Evolutionary conservation across 2,113 vertebrate species (phyloP).

Genomic region (Helogale parvula): DNA sequence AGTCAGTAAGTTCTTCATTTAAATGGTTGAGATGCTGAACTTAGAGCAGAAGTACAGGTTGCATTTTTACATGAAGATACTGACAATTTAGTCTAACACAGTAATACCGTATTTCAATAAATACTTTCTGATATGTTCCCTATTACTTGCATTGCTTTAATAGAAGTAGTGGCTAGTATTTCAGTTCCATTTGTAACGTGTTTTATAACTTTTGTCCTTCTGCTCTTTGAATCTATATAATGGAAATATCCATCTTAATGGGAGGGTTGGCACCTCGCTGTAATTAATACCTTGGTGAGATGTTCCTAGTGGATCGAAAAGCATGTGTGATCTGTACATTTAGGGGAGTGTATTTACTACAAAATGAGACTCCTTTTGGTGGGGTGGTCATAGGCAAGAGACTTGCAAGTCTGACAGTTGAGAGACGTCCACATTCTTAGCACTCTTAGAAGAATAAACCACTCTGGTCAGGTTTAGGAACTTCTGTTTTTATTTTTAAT

Average conservation of each 20-base stretch:
- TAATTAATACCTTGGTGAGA: neutral
- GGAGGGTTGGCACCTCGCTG: neutral
- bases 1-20: neutral
- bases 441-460: neutral
- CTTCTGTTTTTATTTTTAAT: neutral
- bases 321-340: neutral
- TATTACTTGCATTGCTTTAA: slow-evolving; percentile 18
- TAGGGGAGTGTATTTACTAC: neutral
- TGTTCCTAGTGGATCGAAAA: neutral
- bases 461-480: neutral
- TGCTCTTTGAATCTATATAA: neutral
- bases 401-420: no score
- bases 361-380: neutral
- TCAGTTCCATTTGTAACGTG: neutral
- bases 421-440: neutral
- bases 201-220: neutral
- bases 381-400: no score
- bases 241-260: neutral
- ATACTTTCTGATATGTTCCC: neutral
- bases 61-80: neutral
- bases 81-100: slow-evolving; percentile 36
- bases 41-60: slow-evolving; percentile 40
- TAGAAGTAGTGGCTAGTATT: neutral
- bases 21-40: neutral
- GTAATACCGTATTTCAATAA: neutral